Percentiles rank a stretch among this genome's conserved stretches.
Conservation (phyloP, 2,797 vertebrate genomes). For the Anguilla obscura region DNA sequence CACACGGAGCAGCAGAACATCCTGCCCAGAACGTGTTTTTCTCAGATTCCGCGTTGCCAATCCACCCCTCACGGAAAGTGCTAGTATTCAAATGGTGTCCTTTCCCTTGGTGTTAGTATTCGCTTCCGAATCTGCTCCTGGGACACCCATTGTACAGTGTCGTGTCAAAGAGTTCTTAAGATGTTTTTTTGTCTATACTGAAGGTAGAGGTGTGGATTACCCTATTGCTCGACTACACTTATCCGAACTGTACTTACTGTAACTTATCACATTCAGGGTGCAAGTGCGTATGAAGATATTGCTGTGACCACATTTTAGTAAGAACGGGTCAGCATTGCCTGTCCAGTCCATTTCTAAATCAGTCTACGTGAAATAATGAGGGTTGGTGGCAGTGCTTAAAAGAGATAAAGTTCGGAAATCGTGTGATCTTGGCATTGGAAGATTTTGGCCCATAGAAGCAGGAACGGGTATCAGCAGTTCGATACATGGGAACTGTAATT, state of each 20-base stretch:
- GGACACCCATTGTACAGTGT: too few species aligned
- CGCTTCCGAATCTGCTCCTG: too few species aligned
- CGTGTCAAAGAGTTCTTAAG: neutral
- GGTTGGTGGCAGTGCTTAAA: neutral
- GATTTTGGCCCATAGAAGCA: neutral
- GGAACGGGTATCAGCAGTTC: too few species aligned
- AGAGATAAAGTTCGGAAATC: neutral
- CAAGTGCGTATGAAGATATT: neutral
- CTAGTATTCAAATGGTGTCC: too few species aligned
- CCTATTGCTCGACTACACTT: neutral
- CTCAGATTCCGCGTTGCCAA: too few species aligned
- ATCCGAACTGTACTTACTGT: neutral
- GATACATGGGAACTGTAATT: neutral
- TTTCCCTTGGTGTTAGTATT: too few species aligned
- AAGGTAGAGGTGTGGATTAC: neutral
- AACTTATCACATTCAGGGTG: neutral
- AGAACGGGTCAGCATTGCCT: neutral
- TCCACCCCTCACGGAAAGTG: too few species aligned
- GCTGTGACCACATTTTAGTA: too few species aligned
- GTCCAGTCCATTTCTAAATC: too few species aligned
- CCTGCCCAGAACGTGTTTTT: too few species aligned
- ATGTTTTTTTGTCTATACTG: neutral
- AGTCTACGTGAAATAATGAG: neutral
- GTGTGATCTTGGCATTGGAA: neutral
- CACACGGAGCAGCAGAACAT: too few species aligned